Base-by-base conservation (phyloP, 1,140 invertebrate species). In the Trachelipus rathkii region DNA sequence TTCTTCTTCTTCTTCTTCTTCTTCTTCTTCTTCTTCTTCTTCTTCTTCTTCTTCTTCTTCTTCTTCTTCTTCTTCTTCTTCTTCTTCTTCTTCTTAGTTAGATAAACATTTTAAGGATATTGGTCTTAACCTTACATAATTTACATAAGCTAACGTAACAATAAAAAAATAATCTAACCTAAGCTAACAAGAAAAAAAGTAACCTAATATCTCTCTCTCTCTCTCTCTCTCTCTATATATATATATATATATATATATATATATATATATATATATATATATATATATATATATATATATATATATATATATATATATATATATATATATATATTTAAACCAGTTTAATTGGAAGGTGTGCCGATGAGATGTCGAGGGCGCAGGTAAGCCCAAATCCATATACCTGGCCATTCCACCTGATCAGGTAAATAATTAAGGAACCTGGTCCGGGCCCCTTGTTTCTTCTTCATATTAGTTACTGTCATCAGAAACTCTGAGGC, bases 211-310 rank as follows among this genome's bases (percentile, higher is more conserved):
- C n/a, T n/a, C n/a, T n/a, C n/a, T n/a, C n/a, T n/a, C n/a, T n/a
- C n/a, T n/a, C n/a, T n/a, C n/a, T n/a, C n/a, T n/a, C n/a, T n/a
- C n/a, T 33, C 1, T 33, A 33, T 33, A 33, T 33, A 33, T 33
- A 33, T 33, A 33, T 33, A 33, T 33, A 33, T 60, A 60, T 60
- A 60, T 60, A 21, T 21, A 60, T 60, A 60, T 60, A 60, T 21
- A 60, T 60, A 60, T 60, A 60, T 21, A 60, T 60, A 60, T 60
- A 60, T 21, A 60, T 60, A 60, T 60, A 60, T 21, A 60, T 60
- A 60, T 60, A 60, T 60, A 60, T 60, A 60, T 60, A 60, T 60
- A 21, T 60, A 60, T 60, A 60, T 60, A 60, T 60, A 60, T 60
- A 60, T 60, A 60, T 60, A 60, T 60, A 21, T 60, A 60, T 60